Base-by-base conservation (phyloP, 2,113 vertebrate species). In the Heloderma charlesbogerti region DNA sequence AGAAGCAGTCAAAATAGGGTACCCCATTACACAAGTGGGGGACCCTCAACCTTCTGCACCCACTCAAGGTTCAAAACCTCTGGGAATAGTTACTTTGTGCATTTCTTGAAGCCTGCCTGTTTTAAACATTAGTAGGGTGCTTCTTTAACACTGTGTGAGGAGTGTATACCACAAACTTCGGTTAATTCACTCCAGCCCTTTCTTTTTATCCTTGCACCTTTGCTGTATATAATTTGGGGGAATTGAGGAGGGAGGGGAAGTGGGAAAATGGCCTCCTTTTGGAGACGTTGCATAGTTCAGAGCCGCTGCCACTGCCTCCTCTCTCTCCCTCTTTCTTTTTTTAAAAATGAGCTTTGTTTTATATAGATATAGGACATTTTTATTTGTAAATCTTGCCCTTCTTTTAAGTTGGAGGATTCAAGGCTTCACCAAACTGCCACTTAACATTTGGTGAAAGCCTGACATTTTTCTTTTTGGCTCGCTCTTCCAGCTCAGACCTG, bases 301-400 rank as follows among this genome's bases (percentile, higher is more conserved):
- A 45, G 48, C 45, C 48, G 45, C 48, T 60, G 7, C 40, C 31
- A n/a, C 71, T 20, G 37, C 5, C 51, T 6, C 27, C 18, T 13
- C 34, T 87, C 40, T 18, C 48, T 15, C 40, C 51, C 31, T 40
- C 12, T 89, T 22, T 12, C 29, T 45, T 90, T 84, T 90, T 84
- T 90, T 22, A 43, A 72, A 90, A 67, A 57, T 40, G 34, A 78
- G n/a, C 63, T 86, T 90, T 90, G 86, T 90, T 90, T 90, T 90
- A 90, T 90, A 90, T 80, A 86, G 84, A 80, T 86, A 86, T 43
- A 31, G 48, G 63, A 80, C 25, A 16, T 80, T 71, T 86, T 90
- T 48, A 51, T 60, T 71, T 67, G 66, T 80, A 80, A 79, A 57
- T 80, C 75, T 80, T 20, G 69, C 7, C 84, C 84, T 80, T 22